A percentile compares a stretch with the other conserved stretches of the same genome.
phyloP scores from a whole-genome alignment of 2,797 vertebrate species.

The Gallinago solitaria region DNA sequence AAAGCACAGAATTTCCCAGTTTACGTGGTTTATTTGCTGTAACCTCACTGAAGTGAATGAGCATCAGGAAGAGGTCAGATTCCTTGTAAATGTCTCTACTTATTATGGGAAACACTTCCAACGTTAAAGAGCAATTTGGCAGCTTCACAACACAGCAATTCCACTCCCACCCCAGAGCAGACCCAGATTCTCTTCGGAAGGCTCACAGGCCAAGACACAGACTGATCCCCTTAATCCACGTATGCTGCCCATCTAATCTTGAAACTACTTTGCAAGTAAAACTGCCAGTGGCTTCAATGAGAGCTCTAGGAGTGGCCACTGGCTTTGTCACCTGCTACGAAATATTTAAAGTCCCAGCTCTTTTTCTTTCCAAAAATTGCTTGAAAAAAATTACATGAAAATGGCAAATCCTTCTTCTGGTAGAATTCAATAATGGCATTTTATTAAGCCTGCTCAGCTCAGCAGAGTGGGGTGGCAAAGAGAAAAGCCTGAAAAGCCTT shows the following conservation, averaged over 20 bases:
- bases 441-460: neutral
- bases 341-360: neutral
- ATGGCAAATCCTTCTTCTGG: neutral
- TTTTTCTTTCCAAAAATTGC: neutral
- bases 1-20: neutral
- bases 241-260: neutral
- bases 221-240: neutral
- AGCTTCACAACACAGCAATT: neutral
- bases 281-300: neutral
- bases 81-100: neutral
- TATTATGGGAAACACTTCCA: neutral
- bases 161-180: neutral
- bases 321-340: neutral
- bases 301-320: neutral
- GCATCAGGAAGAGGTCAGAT: neutral
- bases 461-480: neutral
- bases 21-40: neutral
- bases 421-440: neutral
- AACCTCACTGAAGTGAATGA: fast-evolving
- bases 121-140: neutral
- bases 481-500: neutral
- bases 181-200: neutral
- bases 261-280: neutral
- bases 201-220: neutral
- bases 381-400: neutral